Conservation (phyloP, 92 coral and sea anemone genomes). For the Meandrina meandrites region DNA sequence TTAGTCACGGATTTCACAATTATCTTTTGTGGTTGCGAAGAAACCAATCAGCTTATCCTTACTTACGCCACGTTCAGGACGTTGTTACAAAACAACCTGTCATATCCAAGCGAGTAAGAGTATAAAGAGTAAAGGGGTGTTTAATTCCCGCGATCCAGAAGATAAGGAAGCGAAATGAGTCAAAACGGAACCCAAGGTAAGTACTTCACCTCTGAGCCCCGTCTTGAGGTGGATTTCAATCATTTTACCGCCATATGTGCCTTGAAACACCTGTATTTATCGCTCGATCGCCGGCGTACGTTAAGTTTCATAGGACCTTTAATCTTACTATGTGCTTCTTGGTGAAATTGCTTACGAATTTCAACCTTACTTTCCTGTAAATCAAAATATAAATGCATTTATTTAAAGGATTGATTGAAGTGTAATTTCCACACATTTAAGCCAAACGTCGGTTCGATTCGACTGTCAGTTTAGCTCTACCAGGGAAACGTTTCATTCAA, state of each 20-base stretch:
- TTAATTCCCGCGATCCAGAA: neutral
- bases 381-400: neutral
- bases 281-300: neutral
- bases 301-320: neutral
- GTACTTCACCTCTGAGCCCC: neutral
- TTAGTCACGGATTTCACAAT: conserved; percentile 9
- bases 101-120: neutral
- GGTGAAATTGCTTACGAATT: neutral
- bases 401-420: neutral
- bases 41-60: neutral
- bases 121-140: neutral
- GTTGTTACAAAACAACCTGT: neutral
- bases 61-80: neutral
- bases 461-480: neutral
- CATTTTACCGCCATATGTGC: neutral
- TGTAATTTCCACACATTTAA: neutral
- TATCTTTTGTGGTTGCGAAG: conserved; percentile 1
- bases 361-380: neutral
- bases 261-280: neutral
- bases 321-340: neutral
- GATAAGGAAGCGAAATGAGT: conserved; percentile 15
- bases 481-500: neutral
- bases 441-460: neutral
- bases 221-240: neutral
- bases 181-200: conserved; percentile 22